Conservation (phyloP, 2,113 vertebrate species). For the Platycercus adscitus region DNA sequence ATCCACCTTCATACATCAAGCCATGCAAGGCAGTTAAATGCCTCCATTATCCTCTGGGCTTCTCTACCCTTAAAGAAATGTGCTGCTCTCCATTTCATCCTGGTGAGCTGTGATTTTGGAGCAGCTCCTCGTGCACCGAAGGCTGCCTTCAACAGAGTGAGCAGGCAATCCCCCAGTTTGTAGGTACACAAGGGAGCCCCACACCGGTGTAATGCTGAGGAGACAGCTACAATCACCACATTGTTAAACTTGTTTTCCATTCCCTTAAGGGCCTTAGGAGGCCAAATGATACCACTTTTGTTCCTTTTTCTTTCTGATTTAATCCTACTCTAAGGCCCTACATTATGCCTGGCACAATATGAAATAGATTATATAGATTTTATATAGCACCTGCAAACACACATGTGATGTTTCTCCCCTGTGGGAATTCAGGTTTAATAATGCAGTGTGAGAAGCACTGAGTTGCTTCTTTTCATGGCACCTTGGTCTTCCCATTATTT, state of each 20-base stretch:
- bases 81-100: conserved; percentile 26
- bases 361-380: conserved; percentile 19
- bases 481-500: background rate
- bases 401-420: background rate
- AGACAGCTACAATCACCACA: background rate
- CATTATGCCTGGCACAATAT: background rate
- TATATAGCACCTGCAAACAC: background rate
- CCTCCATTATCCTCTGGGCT: conserved; percentile 77
- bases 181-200: background rate
- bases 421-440: background rate
- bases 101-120: background rate
- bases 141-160: background rate
- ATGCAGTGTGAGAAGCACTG: background rate
- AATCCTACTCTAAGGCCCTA: background rate
- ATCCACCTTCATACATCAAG: conserved; percentile 88
- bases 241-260: background rate
- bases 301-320: background rate
- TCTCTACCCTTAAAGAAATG: conserved; percentile 52
- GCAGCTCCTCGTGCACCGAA: background rate
- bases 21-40: conserved; percentile 82
- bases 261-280: conserved; percentile 3
- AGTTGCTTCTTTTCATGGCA: background rate
- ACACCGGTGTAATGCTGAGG: rapidly evolving
- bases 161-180: rapidly evolving
- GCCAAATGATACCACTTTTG: conserved; percentile 17